Evolutionary conservation across 2,797 vertebrate species (phyloP).

Genomic region (Malurus splendens): DNA sequence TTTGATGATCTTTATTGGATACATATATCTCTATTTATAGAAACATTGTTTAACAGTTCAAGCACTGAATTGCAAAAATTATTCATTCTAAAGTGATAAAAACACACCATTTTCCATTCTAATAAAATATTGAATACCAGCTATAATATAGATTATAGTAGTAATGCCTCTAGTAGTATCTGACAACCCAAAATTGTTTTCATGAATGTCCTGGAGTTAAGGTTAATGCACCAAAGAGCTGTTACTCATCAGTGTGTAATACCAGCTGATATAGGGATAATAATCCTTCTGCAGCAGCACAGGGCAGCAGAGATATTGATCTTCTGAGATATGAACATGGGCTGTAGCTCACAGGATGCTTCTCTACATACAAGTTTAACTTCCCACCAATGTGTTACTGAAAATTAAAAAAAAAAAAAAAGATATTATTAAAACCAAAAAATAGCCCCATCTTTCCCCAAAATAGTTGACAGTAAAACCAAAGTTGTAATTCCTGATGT

Average conservation of each 20-base stretch:
- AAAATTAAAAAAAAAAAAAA: background rate
- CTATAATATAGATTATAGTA: constrained; percentile 28
- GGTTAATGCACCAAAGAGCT: constrained; percentile 21
- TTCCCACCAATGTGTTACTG: background rate
- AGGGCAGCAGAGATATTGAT: background rate
- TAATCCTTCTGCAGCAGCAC: background rate
- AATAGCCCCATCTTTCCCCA: background rate
- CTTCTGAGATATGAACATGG: background rate
- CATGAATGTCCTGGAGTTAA: constrained; percentile 41
- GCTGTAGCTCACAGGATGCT: background rate
- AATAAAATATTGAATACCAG: constrained; percentile 51
- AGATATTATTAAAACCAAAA: background rate
- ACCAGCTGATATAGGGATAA: background rate
- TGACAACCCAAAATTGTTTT: constrained; percentile 19
- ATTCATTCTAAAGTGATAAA: constrained; percentile 28
- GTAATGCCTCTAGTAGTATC: constrained; percentile 1
- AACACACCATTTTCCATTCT: constrained; percentile 27
- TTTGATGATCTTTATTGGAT: constrained; percentile 19
- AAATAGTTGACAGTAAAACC: background rate
- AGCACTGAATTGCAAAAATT: constrained; percentile 42
- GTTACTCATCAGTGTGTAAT: constrained; percentile 20
- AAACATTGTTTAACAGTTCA: constrained; percentile 34
- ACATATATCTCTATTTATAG: constrained; percentile 43
- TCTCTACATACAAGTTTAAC: background rate
- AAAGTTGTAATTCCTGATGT: background rate